Conservation (phyloP, 1,140 invertebrate species). For the Drosophila trapezifrons region DNA sequence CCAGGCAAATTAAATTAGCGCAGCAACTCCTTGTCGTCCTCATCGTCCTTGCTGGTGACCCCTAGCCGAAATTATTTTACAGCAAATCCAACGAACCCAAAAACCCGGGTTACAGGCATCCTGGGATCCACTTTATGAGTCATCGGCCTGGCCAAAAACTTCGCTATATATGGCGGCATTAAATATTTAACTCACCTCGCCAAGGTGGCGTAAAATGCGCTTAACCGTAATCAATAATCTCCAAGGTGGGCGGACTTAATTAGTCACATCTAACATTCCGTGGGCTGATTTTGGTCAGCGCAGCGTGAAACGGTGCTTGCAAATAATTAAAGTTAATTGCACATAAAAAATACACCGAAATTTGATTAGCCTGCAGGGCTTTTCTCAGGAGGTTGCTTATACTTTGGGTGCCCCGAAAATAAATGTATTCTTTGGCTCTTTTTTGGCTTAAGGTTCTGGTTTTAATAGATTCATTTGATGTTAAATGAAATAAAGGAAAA, state of each 20-base stretch:
- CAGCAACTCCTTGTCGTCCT: constrained; percentile 40
- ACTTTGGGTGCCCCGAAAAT: neutral
- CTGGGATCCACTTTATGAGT: constrained; percentile 36
- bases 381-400: neutral
- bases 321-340: constrained; percentile 45
- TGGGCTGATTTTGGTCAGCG: neutral
- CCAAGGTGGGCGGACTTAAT: constrained; percentile 24
- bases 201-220: constrained; percentile 21
- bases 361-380: constrained; percentile 16
- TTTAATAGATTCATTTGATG: neutral
- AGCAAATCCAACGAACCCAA: constrained; percentile 14
- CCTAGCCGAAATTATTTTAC: constrained; percentile 25
- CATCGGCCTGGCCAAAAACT: constrained; percentile 8
- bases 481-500: no score
- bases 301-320: constrained; percentile 1
- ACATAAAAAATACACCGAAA: constrained; percentile 17
- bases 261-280: constrained; percentile 17
- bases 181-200: constrained; percentile 33
- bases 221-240: constrained; percentile 40
- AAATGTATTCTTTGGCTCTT: neutral
- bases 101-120: constrained; percentile 1
- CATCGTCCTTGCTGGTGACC: constrained; percentile 37
- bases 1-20: constrained; percentile 72
- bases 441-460: neutral
- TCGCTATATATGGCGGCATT: constrained; percentile 13